Conservation (phyloP, 2,797 vertebrate genomes). For the Gymnocypris eckloni region DNA sequence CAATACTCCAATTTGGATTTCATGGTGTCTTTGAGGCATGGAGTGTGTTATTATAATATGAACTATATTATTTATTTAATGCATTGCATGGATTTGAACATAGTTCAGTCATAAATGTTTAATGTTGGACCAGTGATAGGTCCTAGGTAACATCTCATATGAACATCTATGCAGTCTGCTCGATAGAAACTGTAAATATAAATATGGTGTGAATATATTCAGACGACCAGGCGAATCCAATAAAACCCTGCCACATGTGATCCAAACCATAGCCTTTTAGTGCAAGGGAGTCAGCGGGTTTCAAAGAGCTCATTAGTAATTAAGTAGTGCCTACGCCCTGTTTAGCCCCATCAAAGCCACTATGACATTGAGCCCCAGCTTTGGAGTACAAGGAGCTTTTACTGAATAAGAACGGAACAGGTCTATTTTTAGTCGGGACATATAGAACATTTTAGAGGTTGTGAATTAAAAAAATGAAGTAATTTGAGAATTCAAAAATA, state of each 20-base stretch:
- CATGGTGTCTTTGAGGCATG: neutral
- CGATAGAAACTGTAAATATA: neutral
- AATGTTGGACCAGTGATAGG: neutral
- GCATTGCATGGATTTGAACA: neutral
- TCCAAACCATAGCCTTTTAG: constrained; percentile 19
- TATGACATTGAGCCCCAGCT: constrained; percentile 29
- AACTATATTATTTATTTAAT: neutral
- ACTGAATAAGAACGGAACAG: constrained; percentile 14
- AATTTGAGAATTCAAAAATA: constrained; percentile 68
- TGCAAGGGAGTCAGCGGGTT: constrained; percentile 21
- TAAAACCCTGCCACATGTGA: constrained; percentile 16
- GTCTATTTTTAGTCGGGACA: constrained; percentile 62
- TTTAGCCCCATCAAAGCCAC: constrained; percentile 20
- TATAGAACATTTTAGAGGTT: constrained; percentile 63
- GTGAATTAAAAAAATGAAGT: constrained; percentile 58
- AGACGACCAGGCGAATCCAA: constrained; percentile 14
- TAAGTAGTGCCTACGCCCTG: constrained; percentile 18
- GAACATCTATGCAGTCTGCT: neutral
- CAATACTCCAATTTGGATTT: neutral
- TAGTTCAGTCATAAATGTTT: neutral
- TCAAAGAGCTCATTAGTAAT: constrained; percentile 40
- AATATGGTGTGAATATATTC: neutral
- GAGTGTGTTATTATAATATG: neutral
- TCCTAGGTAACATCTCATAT: neutral
- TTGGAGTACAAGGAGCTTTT: constrained; percentile 4